Conservation (phyloP, 2,113 vertebrate species). For the Pseudorasbora parva region DNA sequence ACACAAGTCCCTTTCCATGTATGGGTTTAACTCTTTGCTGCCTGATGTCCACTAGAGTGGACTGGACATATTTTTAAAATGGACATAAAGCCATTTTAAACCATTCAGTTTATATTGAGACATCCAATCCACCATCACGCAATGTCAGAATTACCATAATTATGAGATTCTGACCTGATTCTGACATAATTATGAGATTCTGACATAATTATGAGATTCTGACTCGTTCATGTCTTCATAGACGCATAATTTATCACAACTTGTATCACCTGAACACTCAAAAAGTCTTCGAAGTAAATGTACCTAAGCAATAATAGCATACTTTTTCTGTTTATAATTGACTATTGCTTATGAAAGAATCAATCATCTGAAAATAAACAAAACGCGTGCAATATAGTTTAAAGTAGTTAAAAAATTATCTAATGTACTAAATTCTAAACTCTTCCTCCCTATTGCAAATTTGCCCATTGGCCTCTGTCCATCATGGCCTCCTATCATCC, state of each 20-base stretch:
- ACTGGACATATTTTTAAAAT: not conserved
- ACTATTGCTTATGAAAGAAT: not conserved
- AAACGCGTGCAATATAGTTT: not conserved
- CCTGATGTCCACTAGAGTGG: not conserved
- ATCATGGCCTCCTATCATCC: no score
- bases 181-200: not conserved
- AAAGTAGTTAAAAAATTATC: not conserved
- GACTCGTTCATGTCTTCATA: not conserved
- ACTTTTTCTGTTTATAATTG: not conserved
- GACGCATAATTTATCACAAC: no score
- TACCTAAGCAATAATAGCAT: not conserved
- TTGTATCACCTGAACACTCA: not conserved
- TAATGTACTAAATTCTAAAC: no score
- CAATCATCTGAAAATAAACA: not conserved
- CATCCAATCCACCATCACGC: not conserved
- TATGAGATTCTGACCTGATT: not conserved
- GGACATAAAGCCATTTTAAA: slow-evolving; percentile 4
- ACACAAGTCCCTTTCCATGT: slow-evolving; percentile 6
- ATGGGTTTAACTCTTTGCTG: not conserved
- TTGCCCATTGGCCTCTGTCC: no score
- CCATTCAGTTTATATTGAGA: not conserved
- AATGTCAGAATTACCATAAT: not conserved
- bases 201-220: not conserved
- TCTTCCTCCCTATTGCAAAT: no score
- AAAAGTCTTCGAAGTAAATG: not conserved